Percentiles rank a stretch among this genome's conserved stretches.
Evolutionary conservation across 2,797 vertebrate genomes (phyloP).

Genomic region (Phoeniculus purpureus): DNA sequence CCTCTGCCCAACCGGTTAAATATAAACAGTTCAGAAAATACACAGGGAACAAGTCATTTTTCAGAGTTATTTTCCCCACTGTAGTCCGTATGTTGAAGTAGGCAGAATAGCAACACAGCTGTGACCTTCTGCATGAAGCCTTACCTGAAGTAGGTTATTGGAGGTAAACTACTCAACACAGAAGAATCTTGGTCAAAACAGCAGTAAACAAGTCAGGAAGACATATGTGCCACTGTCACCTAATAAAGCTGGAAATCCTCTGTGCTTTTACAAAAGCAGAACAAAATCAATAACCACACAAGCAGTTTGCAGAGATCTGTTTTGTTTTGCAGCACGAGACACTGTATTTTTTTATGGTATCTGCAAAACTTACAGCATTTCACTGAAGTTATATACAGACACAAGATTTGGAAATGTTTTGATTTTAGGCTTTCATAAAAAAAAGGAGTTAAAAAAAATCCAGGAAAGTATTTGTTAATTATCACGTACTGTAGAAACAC

Average conservation of each 20-base stretch:
- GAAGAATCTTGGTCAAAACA: background rate
- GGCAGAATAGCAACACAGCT: background rate
- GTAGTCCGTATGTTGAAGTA: background rate
- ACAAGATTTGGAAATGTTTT: background rate
- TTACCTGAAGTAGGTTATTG: background rate
- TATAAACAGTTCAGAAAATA: background rate
- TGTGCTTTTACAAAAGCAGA: background rate
- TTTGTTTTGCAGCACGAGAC: background rate
- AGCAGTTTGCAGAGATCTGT: background rate
- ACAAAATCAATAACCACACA: background rate
- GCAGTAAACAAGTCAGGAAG: background rate
- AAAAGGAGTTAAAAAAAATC: no score
- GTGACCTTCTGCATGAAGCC: background rate
- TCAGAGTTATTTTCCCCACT: background rate
- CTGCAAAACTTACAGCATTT: background rate
- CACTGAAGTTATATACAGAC: background rate
- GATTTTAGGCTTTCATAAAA: background rate
- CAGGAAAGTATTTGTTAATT: no score
- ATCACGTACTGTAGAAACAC: background rate
- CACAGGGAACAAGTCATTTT: background rate
- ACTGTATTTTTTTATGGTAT: background rate
- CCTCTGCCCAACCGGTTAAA: background rate
- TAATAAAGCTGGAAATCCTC: background rate
- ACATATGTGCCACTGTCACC: background rate
- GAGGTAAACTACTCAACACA: background rate